These are phyloP conservation scores for Parotocinclus haroldoi DNA, from an alignment of 2,797 vertebrate species.

Conservation along the genomic window DNA sequence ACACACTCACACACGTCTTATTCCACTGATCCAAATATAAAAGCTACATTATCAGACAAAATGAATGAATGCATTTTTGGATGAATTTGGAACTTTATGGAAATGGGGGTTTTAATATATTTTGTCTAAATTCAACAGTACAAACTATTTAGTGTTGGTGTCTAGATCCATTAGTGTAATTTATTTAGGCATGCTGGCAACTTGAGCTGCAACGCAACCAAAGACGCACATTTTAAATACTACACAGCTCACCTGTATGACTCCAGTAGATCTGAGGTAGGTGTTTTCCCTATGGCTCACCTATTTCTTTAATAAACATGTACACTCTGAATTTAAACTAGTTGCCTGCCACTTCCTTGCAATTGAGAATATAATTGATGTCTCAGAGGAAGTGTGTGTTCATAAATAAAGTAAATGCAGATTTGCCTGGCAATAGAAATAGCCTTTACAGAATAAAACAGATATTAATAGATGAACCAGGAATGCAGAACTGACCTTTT, in stretches of 20 bases:
- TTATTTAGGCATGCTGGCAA: no score
- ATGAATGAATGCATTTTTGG: no score
- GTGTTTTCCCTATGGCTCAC: background rate
- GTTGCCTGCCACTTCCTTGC: slow-evolving; percentile 26
- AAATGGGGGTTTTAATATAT: no score
- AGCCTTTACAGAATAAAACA: slow-evolving; percentile 53
- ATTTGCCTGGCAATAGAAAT: slow-evolving; percentile 52
- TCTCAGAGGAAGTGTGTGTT: slow-evolving; percentile 50
- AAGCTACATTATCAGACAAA: no score
- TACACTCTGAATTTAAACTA: slow-evolving; percentile 24
- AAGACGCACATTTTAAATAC: no score
- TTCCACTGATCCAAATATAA: no score
- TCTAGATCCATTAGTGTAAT: no score
- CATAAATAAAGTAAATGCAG: slow-evolving; percentile 69
- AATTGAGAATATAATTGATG: slow-evolving; percentile 59
- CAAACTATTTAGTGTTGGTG: no score
- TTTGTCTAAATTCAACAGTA: no score
- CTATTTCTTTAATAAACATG: slow-evolving; percentile 2
- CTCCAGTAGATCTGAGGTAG: background rate
- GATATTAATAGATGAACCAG: slow-evolving; percentile 60
- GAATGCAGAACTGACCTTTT: slow-evolving; percentile 50
- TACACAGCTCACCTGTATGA: background rate
- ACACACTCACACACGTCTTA: no score
- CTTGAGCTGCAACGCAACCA: background rate
- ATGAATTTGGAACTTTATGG: no score